Conservation (phyloP, 2,797 vertebrate species). For the Phataginus tricuspis region DNA sequence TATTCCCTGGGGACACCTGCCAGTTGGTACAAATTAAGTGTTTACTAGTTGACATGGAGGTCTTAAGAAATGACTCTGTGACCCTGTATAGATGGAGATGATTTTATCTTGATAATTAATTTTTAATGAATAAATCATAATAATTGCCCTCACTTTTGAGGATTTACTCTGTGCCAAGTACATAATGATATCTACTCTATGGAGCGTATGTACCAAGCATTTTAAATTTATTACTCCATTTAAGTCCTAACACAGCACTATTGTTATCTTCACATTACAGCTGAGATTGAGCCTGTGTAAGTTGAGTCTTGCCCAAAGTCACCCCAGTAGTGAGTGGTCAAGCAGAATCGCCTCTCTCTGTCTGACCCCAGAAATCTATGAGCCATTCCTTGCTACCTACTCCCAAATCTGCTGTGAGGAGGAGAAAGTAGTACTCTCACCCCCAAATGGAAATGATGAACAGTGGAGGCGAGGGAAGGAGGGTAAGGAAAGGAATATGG, state of each 20-base stretch:
- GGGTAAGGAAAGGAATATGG: background rate
- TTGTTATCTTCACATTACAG: background rate
- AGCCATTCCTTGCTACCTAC: background rate
- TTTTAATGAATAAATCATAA: constrained; percentile 37
- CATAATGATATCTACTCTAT: background rate
- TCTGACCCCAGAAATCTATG: background rate
- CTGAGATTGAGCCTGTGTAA: background rate
- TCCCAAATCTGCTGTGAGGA: background rate
- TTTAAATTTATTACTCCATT: background rate
- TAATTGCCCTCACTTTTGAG: background rate
- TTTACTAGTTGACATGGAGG: background rate
- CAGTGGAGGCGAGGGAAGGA: background rate
- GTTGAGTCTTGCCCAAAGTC: background rate
- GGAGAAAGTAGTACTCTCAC: background rate
- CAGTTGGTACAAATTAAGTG: background rate
- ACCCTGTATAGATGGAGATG: background rate
- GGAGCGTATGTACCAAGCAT: background rate
- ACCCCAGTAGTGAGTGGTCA: background rate
- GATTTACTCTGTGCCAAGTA: constrained; percentile 21
- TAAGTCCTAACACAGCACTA: background rate
- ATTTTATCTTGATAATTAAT: background rate
- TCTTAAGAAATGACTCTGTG: background rate
- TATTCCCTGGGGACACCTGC: background rate
- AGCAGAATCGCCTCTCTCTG: background rate
- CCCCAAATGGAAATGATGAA: background rate